Conservation (phyloP, 2,888 invertebrate genomes). For the Athetis lepigone region DNA sequence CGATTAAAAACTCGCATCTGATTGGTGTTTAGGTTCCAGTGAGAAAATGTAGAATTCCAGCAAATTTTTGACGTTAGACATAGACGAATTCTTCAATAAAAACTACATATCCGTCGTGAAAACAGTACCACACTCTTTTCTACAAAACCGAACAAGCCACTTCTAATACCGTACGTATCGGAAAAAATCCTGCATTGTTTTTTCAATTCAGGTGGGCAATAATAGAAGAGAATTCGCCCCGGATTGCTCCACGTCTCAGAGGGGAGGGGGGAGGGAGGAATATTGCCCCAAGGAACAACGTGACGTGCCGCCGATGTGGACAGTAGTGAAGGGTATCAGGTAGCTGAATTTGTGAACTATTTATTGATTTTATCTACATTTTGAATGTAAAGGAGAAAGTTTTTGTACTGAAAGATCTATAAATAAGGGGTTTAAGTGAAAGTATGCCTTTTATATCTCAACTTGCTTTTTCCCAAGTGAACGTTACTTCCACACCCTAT, state of each 20-base stretch:
- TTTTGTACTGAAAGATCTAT: no score
- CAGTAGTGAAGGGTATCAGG: conserved; percentile 55
- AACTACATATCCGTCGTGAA: not conserved
- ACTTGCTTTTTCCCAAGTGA: no score
- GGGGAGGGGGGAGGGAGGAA: conserved; percentile 24
- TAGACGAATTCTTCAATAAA: no score
- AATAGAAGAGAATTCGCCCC: conserved; percentile 65
- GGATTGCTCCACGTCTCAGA: conserved; percentile 61
- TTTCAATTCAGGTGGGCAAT: conserved; percentile 74
- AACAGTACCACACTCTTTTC: not conserved
- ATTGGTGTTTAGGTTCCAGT: no score
- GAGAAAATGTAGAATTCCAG: no score
- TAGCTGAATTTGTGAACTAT: not conserved
- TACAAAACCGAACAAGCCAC: not conserved
- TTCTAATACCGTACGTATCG: conserved; percentile 4
- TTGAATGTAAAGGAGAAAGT: no score
- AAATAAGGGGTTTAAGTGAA: no score
- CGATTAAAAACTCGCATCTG: no score
- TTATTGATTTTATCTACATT: not conserved
- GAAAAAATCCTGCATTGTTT: conserved; percentile 65
- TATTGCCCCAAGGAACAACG: conserved; percentile 65
- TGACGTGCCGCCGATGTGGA: conserved; percentile 69
- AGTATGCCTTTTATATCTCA: no score
- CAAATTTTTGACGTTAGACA: no score
- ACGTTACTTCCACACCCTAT: no score